Evolutionary conservation across 2,888 invertebrate genomes (phyloP), one percentile per base, ranked within the genome.

Genomic region (Lymantria monacha): DNA sequence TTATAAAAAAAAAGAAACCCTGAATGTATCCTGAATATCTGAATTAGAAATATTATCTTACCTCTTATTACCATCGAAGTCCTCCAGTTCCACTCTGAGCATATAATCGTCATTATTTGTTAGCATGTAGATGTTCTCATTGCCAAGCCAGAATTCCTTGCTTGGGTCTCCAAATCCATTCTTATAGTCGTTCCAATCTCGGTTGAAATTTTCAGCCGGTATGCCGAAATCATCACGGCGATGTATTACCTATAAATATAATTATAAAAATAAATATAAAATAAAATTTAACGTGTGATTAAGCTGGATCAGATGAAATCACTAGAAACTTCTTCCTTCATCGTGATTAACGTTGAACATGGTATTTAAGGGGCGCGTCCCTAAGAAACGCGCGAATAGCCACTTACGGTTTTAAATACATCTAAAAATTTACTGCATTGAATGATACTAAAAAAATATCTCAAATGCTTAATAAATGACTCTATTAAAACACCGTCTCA

Each of bases 31-130:
- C 22, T 22, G 5, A 22, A 22, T 22, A 22, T n/a, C n/a, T n/a
- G n/a, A n/a, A 5, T 22, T 22, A 3, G 22, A 3, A 22, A 22
- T 22, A 5, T 22, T 22, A 22, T n/a, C 7, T 76, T 84, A 97
- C 97, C 97, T 94, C 84, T 96, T 97, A 75, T 97, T 97, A 54
- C 97, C 97, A 83, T 97, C 97, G 77, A 97, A 97, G 83, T 97
- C 97, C 83, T 97, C 97, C 1, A 97, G 91, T 74, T 97, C 97
- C 7, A 97, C 96, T 48, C 97, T 85, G 0, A 97, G 91, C 81
- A 95, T 94, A 79, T 97, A 97, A 75, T 97, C 97, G 72, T 97
- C 97, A 72, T 97, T 97, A 77, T 97, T 97, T 38, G 97, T 97
- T 43, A 97, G 91, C 96, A 97, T 97, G 82, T 97, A 97, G 61